Base-by-base conservation (phyloP, 2,888 invertebrate species). In the Diaperis boleti region DNA sequence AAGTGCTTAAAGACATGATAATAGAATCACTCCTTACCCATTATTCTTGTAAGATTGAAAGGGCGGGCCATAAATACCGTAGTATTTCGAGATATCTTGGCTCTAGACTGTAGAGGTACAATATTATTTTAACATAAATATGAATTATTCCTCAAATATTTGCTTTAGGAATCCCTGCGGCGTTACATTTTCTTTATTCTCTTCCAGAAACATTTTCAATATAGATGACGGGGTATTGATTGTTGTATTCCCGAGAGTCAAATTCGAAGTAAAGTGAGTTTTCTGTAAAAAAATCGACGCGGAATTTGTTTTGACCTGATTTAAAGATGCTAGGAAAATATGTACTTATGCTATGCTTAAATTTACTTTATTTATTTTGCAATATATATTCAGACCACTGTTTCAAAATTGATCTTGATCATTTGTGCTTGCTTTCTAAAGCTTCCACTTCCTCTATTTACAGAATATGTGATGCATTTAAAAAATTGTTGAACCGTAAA, bases 81-180 rank as follows among this genome's bases (percentile, higher is more conserved):
- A 47, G 8, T n/a, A n/a, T 44, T 44, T 8, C 7, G 44, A 44
- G 18, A 44, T 44, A 15, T 44, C 22, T 13, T 15, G 14, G 15
- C 11, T 7, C 6, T 47, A 29, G 17, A 26, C 10, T 18, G 41
- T 42, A 18, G 29, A 13, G n/a, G 31, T 35, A 50, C 39, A 22
- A 13, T 26, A 37, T 37, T 52, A 39, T 52, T 37, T 14, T 14
- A n/a, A 22, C 22, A 37, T 52, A 52, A 52, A 52, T 37, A 52
- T 52, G 52, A 52, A 52, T 52, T 52, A 52, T 52, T 52, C 37
- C 22, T 39, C 37, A 33, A 52, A 52, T 52, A 52, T 39, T 52
- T 52, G 22, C 22, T 15, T 37, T 22, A 39, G 52, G 20, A 52
- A 52, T 52, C 52, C 52, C 52, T 10, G 17, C 18, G 26, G 35